These are phyloP conservation scores for Tinea pellionella DNA, from an alignment of 2,888 invertebrate species.

Conservation along the genomic window DNA sequence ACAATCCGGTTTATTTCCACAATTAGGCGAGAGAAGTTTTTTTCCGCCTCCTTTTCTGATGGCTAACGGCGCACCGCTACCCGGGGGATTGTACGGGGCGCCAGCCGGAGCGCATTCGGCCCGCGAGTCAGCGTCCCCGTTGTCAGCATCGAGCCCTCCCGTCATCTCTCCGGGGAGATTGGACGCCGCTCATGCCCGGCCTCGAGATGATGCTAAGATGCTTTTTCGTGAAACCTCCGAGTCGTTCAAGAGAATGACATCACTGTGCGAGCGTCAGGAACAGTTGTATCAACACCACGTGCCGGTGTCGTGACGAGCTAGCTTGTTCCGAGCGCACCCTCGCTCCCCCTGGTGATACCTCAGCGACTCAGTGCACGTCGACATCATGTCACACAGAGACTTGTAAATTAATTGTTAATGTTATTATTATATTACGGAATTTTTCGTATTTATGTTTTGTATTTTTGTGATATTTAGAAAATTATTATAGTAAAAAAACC, in stretches of 20 bases:
- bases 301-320: slow-evolving; percentile 64
- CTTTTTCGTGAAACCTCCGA: slow-evolving; percentile 67
- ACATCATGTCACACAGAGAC: slow-evolving; percentile 30
- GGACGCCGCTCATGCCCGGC: slow-evolving; percentile 54
- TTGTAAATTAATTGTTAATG: slow-evolving; percentile 62
- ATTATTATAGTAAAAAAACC: slow-evolving; percentile 64
- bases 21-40: slow-evolving; percentile 51
- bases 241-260: slow-evolving; percentile 65
- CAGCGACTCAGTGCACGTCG: slow-evolving; percentile 25
- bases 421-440: slow-evolving; percentile 58
- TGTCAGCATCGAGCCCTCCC: slow-evolving; percentile 60
- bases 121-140: slow-evolving; percentile 56
- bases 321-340: slow-evolving; percentile 28
- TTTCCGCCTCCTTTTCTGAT: slow-evolving; percentile 57
- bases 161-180: slow-evolving; percentile 58
- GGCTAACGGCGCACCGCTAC: slow-evolving; percentile 46
- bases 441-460: slow-evolving; percentile 66
- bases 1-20: slow-evolving; percentile 56
- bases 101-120: slow-evolving; percentile 50
- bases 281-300: slow-evolving; percentile 67
- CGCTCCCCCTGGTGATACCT: slow-evolving; percentile 56
- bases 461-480: slow-evolving; percentile 70
- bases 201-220: slow-evolving; percentile 56
- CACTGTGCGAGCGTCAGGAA: slow-evolving; percentile 63
- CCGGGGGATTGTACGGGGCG: slow-evolving; percentile 49